These are phyloP conservation scores for Neocrepidodera transversa DNA, from an alignment of 2,888 invertebrate species.

Conservation along the genomic window DNA sequence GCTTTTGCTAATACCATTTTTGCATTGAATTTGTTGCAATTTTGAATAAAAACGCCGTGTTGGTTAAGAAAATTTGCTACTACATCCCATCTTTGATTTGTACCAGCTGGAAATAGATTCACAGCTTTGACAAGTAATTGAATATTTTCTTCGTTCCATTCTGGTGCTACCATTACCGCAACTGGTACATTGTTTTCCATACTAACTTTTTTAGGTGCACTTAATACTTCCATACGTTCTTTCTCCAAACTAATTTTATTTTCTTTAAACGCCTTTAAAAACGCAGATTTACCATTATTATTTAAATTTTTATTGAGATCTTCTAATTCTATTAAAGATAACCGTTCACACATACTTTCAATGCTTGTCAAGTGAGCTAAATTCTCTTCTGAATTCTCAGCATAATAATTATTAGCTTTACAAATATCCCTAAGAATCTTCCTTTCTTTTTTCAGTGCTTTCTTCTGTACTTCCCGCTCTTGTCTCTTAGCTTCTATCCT, in stretches of 20 bases:
- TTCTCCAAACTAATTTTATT: conserved; percentile 80
- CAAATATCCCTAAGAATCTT: conserved; percentile 81
- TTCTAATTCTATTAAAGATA: conserved; percentile 76
- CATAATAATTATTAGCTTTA: conserved; percentile 83
- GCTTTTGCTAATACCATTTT: conserved; percentile 96
- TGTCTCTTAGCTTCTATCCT: conserved; percentile 82
- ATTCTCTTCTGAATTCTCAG: conserved; percentile 73
- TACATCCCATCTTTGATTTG: conserved; percentile 83
- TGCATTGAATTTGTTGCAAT: conserved; percentile 72
- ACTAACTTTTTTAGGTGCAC: conserved; percentile 62
- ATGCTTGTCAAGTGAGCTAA: conserved; percentile 89
- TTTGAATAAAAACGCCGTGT: conserved; percentile 69
- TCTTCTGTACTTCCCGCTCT: conserved; percentile 85
- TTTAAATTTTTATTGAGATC: conserved; percentile 76
- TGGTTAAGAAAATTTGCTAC: conserved; percentile 96
- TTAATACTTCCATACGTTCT: conserved; percentile 72
- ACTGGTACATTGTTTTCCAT: conserved; percentile 60
- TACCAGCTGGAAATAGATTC: conserved; percentile 97
- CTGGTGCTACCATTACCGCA: conserved; percentile 63
- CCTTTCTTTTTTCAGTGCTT: conserved; percentile 84
- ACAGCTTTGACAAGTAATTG: conserved; percentile 95
- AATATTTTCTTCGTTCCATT: conserved; percentile 87
- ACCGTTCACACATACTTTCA: conserved; percentile 87
- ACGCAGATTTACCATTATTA: conserved; percentile 69
- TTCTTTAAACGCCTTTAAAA: conserved; percentile 71